Base-by-base conservation (phyloP, 2,888 invertebrate genomes). In the Lysandra bellargus region DNA sequence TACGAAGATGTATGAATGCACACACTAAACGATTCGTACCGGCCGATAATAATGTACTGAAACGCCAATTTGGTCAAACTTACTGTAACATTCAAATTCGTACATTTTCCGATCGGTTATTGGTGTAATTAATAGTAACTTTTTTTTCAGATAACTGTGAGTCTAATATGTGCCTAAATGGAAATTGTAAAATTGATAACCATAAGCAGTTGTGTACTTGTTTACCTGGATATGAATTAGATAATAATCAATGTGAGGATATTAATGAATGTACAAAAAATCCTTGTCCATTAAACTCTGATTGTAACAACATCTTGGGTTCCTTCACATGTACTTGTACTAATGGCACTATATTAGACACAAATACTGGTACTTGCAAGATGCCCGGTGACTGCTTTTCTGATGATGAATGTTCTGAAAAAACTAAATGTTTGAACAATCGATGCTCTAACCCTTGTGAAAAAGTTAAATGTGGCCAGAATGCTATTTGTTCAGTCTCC, bases 301-400 rank as follows among this genome's bases (percentile, higher is more conserved):
- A 95, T 87, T 98, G 98, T 85, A 95, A 96, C 83, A 98, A 98
- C 86, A 95, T 95, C 60, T 96, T 96, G 40, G 98, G 98, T 40
- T 96, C 97, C 30, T 98, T 96, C 87, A 93, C 94, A 23, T 98
- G 98, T 84, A 92, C 95, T 69, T 98, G 98, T 85, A 95, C 96
- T 0, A 96, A 97, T 85, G 97, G 97, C 79, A 95, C 98, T 37
- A 96, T 98, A 78, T 97, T 98, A 44, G 98, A 98, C 92, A 96
- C 97, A 7, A 92, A 82, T 79, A 95, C 95, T 80, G 95, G 95
- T 0, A 98, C 97, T 57, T 98, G 98, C 86, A 96, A 97, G 83
- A 96, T 96, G 87, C 97, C 98, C 1, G 98, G 97, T 77, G 97
- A 98, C 87, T 98, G 98, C 85, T 95, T 96, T 82, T 95, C 96